Conservation (phyloP, 1,140 invertebrate species). For the Vanessa atalanta region DNA sequence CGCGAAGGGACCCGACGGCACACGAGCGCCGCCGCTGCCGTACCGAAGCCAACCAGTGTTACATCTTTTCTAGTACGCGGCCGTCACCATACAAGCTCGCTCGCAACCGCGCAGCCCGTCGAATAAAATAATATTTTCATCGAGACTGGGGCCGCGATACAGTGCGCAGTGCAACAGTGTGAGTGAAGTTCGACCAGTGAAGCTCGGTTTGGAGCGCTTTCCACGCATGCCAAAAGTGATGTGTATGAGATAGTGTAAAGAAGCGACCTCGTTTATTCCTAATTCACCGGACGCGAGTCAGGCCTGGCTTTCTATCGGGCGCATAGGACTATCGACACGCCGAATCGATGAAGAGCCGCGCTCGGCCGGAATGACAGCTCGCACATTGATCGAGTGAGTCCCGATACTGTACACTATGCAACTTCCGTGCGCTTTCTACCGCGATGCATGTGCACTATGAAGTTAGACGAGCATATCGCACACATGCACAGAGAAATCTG, state of each 20-base stretch:
- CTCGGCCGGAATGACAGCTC: slow-evolving; percentile 65
- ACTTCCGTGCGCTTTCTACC: slow-evolving; percentile 47
- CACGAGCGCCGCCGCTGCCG: slow-evolving; percentile 51
- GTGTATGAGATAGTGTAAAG: slow-evolving; percentile 38
- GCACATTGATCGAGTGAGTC: slow-evolving; percentile 77
- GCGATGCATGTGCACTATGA: slow-evolving; percentile 34
- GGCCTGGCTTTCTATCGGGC: slow-evolving; percentile 64
- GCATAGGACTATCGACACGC: slow-evolving; percentile 46
- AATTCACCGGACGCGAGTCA: slow-evolving; percentile 49
- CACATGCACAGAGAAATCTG: slow-evolving; percentile 47
- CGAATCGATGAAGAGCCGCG: slow-evolving; percentile 70
- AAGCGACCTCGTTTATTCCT: slow-evolving; percentile 60
- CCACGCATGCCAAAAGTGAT: slow-evolving; percentile 45
- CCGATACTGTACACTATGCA: slow-evolving; percentile 33
- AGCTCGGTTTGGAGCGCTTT: slow-evolving; percentile 21
- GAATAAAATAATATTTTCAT: slow-evolving; percentile 42
- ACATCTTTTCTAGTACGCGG: slow-evolving; percentile 72
- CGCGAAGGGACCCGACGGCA: slow-evolving; percentile 53
- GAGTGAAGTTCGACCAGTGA: slow-evolving; percentile 29
- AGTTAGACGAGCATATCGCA: slow-evolving; percentile 17
- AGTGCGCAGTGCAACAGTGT: slow-evolving; percentile 46
- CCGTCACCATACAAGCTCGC: slow-evolving; percentile 54
- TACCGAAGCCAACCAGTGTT: slow-evolving; percentile 68
- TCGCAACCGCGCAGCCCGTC: slow-evolving; percentile 39
- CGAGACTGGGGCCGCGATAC: slow-evolving; percentile 36